Evolutionary conservation across 1,140 invertebrate species (phyloP).

Genomic region (Cotesia typhae): DNA sequence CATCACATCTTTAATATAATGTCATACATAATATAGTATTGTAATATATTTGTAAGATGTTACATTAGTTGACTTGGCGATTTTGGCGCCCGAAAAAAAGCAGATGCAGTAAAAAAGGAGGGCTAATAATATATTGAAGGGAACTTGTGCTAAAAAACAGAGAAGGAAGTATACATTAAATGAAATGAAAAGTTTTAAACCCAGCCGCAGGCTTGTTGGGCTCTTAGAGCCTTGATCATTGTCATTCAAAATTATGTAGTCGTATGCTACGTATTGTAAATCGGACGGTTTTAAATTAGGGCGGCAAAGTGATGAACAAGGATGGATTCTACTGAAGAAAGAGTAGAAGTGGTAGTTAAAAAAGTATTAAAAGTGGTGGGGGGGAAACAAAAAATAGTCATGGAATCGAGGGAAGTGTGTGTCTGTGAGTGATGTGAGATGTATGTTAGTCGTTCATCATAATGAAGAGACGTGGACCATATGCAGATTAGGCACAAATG

Average conservation of each 20-base stretch:
- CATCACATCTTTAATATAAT: slow-evolving; percentile 7
- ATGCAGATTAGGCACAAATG: slow-evolving; percentile 64
- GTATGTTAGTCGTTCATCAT: slow-evolving; percentile 55
- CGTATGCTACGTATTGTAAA: not conserved
- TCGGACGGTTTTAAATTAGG: slow-evolving; percentile 40
- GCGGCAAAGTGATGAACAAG: slow-evolving; percentile 1
- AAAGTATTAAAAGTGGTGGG: not conserved
- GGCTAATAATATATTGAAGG: too few relatives aligned
- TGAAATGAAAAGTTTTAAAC: slow-evolving; percentile 11
- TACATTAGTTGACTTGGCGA: too few relatives aligned
- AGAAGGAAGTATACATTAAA: slow-evolving; percentile 1
- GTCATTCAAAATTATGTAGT: slow-evolving; percentile 34
- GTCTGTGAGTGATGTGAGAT: not conserved
- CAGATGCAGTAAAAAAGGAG: too few relatives aligned
- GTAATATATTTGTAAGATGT: too few relatives aligned
- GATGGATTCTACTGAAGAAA: not conserved
- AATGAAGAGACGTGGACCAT: slow-evolving; percentile 54
- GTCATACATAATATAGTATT: too few relatives aligned
- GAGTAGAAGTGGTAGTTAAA: not conserved
- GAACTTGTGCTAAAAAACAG: not conserved
- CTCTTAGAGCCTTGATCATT: slow-evolving; percentile 26
- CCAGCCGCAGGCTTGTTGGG: slow-evolving; percentile 21
- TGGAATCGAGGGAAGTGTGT: slow-evolving; percentile 20
- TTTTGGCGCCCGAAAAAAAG: too few relatives aligned
- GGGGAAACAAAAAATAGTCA: slow-evolving; percentile 35